Conservation (phyloP, 2,888 invertebrate genomes). For the Callimorpha dominula region DNA sequence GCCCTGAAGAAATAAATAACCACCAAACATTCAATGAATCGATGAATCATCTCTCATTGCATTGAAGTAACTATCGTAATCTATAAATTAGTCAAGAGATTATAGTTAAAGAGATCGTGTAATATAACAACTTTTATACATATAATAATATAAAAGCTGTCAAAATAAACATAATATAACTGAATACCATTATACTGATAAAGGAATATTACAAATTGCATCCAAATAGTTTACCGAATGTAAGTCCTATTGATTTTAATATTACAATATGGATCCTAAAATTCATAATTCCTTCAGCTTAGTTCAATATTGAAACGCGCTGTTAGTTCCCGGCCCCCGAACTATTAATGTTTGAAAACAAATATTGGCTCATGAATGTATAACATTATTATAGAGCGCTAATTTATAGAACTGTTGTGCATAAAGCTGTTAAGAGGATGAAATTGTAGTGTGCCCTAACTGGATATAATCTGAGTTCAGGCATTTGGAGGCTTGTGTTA, state of each 20-base stretch:
- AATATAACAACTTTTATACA: no score
- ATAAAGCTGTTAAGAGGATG: not conserved
- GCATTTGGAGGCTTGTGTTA: not conserved
- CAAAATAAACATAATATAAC: no score
- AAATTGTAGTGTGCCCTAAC: not conserved
- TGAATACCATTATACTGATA: no score
- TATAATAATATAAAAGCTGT: no score
- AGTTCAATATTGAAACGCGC: slow-evolving; percentile 7
- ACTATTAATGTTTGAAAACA: slow-evolving; percentile 3
- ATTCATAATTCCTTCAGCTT: not conserved
- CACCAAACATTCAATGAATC: no score
- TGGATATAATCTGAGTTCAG: not conserved
- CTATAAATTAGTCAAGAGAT: no score
- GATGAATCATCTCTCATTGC: no score
- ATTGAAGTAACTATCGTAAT: no score
- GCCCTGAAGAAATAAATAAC: no score
- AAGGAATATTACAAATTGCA: not conserved
- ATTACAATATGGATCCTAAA: not conserved
- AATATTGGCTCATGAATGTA: slow-evolving; percentile 1
- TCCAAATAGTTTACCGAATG: not conserved
- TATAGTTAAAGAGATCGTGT: no score
- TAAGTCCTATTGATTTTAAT: not conserved
- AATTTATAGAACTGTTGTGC: not conserved
- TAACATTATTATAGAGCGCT: not conserved
- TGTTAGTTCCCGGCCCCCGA: not conserved